Evolutionary conservation across 2,113 vertebrate genomes (phyloP).

Genomic region (Dunckerocampus dactyliophorus): DNA sequence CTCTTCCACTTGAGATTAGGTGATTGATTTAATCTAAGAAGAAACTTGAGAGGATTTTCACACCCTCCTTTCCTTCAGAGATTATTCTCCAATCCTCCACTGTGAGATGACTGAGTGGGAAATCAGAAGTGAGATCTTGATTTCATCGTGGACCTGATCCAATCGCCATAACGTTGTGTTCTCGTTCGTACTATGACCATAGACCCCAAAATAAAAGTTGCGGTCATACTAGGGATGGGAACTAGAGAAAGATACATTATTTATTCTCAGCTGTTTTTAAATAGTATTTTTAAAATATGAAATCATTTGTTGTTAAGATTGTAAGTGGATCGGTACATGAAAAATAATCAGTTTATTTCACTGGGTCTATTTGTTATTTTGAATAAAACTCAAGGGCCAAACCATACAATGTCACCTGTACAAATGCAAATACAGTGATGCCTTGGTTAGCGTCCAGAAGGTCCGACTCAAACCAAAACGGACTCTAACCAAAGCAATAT

Average conservation of each 20-base stretch:
- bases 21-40: constrained; percentile 13
- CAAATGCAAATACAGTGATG: too few relatives aligned
- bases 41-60: constrained; percentile 39
- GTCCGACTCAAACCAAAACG: too few relatives aligned
- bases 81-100: constrained; percentile 59
- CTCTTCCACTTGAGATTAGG: not conserved
- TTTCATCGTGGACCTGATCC: constrained; percentile 54
- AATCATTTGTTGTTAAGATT: too few relatives aligned
- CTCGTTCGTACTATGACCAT: not conserved
- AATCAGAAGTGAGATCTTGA: constrained; percentile 58
- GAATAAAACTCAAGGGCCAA: too few relatives aligned
- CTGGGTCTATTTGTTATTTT: too few relatives aligned
- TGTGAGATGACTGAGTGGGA: constrained; percentile 55
- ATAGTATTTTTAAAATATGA: too few relatives aligned
- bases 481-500: too few relatives aligned
- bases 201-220: not conserved
- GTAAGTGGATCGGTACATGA: too few relatives aligned
- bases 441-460: too few relatives aligned
- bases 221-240: too few relatives aligned
- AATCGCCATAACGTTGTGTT: constrained; percentile 28
- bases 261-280: not conserved
- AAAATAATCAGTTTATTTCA: too few relatives aligned
- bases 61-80: constrained; percentile 18
- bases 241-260: not conserved
- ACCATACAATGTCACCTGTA: too few relatives aligned